These are phyloP conservation scores for Philhelius pedissequus DNA, from an alignment of 2,888 invertebrate genomes.

Conservation along the genomic window DNA sequence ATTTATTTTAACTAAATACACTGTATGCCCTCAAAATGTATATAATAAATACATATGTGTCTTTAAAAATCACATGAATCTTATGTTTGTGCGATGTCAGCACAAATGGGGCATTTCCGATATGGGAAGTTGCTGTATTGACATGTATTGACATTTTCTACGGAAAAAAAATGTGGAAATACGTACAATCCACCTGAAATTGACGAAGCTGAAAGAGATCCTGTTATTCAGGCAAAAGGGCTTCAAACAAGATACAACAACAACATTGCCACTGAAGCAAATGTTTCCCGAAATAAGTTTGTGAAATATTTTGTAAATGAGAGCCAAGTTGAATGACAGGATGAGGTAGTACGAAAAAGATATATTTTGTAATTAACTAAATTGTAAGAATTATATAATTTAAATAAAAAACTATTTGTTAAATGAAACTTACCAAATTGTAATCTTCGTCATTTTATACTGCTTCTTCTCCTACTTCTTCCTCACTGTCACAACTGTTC, in stretches of 20 bases:
- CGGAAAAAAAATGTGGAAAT: constrained; percentile 24
- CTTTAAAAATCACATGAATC: no score
- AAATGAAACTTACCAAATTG: no score
- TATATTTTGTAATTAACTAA: not conserved
- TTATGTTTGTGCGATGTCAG: no score
- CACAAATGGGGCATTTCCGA: not conserved
- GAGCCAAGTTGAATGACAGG: constrained; percentile 15
- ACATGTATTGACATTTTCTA: not conserved
- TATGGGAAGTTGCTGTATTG: not conserved
- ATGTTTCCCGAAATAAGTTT: constrained; percentile 15
- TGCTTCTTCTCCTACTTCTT: no score
- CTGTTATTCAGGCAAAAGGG: no score
- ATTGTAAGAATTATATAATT: constrained; percentile 18
- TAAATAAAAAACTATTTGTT: not conserved
- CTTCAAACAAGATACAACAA: no score
- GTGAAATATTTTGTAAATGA: constrained; percentile 29
- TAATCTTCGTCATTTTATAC: no score
- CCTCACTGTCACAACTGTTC: no score
- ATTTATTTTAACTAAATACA: no score
- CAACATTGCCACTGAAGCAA: constrained; percentile 17
- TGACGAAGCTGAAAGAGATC: not conserved
- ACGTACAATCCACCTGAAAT: constrained; percentile 1
- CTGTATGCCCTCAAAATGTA: no score
- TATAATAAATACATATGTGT: no score
- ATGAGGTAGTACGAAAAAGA: constrained; percentile 9